A percentile compares a stretch with the other conserved stretches of the same genome.
phyloP scores from a whole-genome alignment of 2,797 vertebrate species.

The Sebastes kiyomatsui region DNA sequence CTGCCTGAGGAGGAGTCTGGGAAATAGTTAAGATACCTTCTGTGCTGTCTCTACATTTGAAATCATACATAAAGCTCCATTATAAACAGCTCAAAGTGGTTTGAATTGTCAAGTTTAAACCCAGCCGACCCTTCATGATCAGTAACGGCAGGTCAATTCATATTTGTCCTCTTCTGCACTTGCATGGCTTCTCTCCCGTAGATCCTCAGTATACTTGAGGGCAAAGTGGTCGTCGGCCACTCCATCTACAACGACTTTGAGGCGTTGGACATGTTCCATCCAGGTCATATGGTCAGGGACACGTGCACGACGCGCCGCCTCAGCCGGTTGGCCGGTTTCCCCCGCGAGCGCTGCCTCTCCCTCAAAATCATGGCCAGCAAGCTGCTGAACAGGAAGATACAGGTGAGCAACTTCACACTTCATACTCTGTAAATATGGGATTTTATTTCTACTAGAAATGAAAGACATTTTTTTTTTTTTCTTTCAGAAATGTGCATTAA shows the following conservation, averaged over 20 bases:
- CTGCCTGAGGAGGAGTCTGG: neutral
- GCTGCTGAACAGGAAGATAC: conserved; percentile 89
- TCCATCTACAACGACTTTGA: conserved; percentile 91
- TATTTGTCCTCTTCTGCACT: neutral
- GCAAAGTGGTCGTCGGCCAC: conserved; percentile 93
- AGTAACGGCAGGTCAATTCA: neutral
- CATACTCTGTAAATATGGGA: neutral
- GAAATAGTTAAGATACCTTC: neutral
- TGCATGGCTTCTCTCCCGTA: conserved; percentile 54
- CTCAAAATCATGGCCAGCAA: conserved; percentile 86
- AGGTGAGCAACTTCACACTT: conserved; percentile 78
- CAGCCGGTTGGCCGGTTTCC: conserved; percentile 73
- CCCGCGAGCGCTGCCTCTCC: conserved; percentile 64
- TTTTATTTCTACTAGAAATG: neutral
- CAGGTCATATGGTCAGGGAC: conserved; percentile 87
- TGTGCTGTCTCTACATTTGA: neutral
- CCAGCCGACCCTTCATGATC: neutral
- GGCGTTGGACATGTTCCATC: conserved; percentile 85
- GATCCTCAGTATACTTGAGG: conserved; percentile 88
- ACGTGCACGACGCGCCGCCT: conserved; percentile 82
- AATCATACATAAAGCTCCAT: neutral
- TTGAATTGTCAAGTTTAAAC: neutral
- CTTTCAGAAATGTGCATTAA: neutral
- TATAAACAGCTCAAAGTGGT: neutral
- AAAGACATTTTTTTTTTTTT: too few relatives aligned